Evolutionary conservation across 2,797 vertebrate genomes (phyloP).

Genomic region (Anguilla anguilla): DNA sequence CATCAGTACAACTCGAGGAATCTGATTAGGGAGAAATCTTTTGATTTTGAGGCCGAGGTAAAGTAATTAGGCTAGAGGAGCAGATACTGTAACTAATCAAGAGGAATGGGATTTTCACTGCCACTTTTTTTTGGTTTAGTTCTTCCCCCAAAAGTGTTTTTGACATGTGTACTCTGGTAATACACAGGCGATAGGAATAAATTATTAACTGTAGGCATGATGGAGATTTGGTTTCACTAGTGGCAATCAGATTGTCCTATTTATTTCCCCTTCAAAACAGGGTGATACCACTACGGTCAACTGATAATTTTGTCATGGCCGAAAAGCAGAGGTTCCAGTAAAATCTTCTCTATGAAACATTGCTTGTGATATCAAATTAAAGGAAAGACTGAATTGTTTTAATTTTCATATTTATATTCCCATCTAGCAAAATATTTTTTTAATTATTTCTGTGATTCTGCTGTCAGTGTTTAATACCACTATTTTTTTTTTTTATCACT

Average conservation of each 20-base stretch:
- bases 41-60: background rate
- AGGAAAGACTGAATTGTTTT: background rate
- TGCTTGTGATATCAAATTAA: background rate
- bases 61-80: background rate
- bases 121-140: background rate
- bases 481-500: too few relatives aligned
- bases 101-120: background rate
- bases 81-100: conserved; percentile 4
- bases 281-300: background rate
- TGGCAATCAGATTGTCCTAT: background rate
- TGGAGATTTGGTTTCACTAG: background rate
- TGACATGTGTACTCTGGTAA: background rate
- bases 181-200: background rate
- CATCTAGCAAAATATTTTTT: background rate
- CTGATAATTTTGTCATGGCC: background rate
- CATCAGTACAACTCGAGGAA: background rate
- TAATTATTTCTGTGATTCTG: background rate
- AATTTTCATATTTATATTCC: background rate
- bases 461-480: background rate
- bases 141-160: background rate
- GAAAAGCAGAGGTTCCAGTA: background rate
- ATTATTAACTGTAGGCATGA: background rate
- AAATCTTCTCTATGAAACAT: background rate
- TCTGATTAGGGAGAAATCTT: background rate
- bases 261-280: background rate